phyloP scores from a whole-genome alignment of 2,888 invertebrate species.

The Oasisia sp. region DNA sequence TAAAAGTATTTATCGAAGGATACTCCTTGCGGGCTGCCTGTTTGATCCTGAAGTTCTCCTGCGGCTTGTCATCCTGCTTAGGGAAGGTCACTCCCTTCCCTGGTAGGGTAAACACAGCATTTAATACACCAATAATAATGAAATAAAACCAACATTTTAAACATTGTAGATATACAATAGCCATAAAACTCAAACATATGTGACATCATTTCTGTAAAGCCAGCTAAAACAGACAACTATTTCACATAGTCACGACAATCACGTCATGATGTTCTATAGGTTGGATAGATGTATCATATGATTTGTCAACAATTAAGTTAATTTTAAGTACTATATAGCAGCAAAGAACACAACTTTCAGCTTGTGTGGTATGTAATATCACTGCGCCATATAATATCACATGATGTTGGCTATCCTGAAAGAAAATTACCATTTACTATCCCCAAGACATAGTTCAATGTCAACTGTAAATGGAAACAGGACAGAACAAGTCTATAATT shows the following conservation, averaged over 20 bases:
- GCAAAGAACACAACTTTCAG: no score
- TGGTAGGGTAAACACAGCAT: background rate
- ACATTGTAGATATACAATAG: background rate
- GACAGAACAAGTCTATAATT: no score
- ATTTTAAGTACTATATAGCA: no score
- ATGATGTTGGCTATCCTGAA: no score
- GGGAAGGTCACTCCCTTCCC: background rate
- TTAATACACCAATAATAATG: background rate
- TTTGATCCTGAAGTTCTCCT: background rate
- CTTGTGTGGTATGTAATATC: no score
- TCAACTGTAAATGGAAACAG: no score
- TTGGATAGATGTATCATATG: background rate
- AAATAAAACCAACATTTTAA: background rate
- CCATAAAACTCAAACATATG: background rate
- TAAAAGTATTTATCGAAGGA: background rate
- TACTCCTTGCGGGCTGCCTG: background rate
- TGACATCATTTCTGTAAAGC: background rate
- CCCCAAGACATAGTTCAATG: no score
- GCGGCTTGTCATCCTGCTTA: background rate
- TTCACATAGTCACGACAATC: background rate
- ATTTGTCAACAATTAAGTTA: no score
- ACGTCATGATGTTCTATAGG: background rate
- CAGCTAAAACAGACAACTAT: background rate
- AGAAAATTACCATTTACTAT: no score
- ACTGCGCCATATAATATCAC: no score